Conservation (phyloP, 2,113 vertebrate species). For the Syngnathus typhle region DNA sequence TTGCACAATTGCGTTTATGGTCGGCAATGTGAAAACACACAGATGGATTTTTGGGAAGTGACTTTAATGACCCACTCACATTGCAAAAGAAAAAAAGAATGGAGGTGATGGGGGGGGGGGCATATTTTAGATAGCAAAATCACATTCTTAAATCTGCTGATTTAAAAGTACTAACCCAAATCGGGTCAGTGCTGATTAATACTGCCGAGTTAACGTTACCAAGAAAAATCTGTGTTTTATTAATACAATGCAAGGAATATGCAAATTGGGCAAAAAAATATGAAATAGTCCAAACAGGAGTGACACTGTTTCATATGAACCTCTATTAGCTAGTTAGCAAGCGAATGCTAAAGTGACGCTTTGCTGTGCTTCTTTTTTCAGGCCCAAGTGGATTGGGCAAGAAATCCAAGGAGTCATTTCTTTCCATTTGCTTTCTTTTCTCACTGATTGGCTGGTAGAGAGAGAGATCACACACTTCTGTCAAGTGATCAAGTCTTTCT, state of each 20-base stretch:
- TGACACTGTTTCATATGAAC: too few species aligned
- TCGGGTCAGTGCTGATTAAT: too few species aligned
- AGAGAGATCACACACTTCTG: neutral
- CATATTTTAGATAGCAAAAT: neutral
- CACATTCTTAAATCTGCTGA: neutral
- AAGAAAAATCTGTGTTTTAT: too few species aligned
- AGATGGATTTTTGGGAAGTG: slow-evolving; percentile 39
- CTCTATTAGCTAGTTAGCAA: neutral
- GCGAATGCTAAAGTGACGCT: neutral
- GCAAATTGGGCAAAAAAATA: too few species aligned
- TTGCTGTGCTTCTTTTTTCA: neutral
- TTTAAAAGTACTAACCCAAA: too few species aligned
- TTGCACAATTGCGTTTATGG: slow-evolving; percentile 43
- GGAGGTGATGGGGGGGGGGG: too few species aligned
- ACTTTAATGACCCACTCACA: neutral
- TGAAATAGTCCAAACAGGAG: too few species aligned
- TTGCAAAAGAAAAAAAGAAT: neutral
- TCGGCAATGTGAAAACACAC: slow-evolving; percentile 62
- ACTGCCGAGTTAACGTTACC: too few species aligned
- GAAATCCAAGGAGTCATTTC: neutral
- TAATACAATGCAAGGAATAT: too few species aligned
- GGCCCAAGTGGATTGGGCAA: neutral
- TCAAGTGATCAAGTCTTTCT: neutral
- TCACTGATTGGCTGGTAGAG: slow-evolving; percentile 14
- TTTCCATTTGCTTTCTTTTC: neutral